Evolutionary conservation across 2,888 invertebrate genomes (phyloP), one percentile per base, ranked within the genome.

Genomic region (Tethea ocularis): DNA sequence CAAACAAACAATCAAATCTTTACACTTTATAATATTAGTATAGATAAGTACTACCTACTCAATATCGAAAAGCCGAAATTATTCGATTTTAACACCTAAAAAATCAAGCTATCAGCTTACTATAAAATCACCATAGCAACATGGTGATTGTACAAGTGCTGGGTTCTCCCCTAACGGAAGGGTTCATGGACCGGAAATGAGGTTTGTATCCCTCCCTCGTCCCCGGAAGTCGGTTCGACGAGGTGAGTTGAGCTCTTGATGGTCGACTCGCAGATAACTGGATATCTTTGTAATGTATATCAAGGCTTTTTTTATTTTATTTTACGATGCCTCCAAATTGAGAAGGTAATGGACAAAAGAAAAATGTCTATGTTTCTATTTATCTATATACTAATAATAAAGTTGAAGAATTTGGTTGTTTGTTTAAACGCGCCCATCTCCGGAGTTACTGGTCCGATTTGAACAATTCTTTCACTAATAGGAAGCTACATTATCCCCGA

Each of bases 151-250:
- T 20, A 20, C 46, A 46, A 46, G 46, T 46, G 20, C 64, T 59
- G 64, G 58, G 59, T 55, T 71, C 64, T 66, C 73, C 84, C 85
- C 78, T 69, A 68, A 71, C 74, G 80, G 82, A 88, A 87, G 88
- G 88, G 88, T 82, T 84, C 80, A 68, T 68, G 59, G 57, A 67
- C 84, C 83, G 89, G 89, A 89, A 88, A 89, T 89, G 88, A 89
- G 88, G 87, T 88, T 83, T 84, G 82, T 80, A 78, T 82, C 82
- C 84, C 84, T 82, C 82, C 74, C 78, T 72, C 61, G 67, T 61
- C 61, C 64, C 80, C 85, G 88, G 88, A 88, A 88, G 84, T 81
- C 66, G 64, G 70, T 65, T 68, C 68, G 71, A 73, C 69, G 71
- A 62, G 66, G 63, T 66, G 62, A 61, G 61, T 61, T 68, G 22